phyloP scores from a whole-genome alignment of 2,797 vertebrate species.

The Trichosurus vulpecula region DNA sequence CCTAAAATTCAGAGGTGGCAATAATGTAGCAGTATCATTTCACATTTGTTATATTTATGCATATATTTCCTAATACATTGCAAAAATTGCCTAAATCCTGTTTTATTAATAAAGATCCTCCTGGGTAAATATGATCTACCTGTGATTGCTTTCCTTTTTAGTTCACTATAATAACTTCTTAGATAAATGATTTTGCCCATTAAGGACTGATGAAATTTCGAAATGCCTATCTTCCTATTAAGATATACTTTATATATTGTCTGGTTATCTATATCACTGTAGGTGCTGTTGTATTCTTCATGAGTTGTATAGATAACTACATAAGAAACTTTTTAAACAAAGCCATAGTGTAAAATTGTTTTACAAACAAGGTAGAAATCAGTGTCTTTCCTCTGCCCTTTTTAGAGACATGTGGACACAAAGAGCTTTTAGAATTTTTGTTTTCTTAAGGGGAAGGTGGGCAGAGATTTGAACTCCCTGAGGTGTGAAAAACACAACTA shows the following conservation, averaged over 20 bases:
- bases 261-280: not conserved
- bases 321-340: not conserved
- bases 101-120: conserved; percentile 26
- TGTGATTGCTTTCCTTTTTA: not conserved
- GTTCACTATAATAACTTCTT: not conserved
- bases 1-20: not conserved
- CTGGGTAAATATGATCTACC: not conserved
- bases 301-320: not conserved
- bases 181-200: not conserved
- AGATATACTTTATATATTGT: not conserved
- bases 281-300: not conserved
- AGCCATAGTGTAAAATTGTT: conserved; percentile 2
- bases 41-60: not conserved
- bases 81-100: not conserved
- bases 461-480: not conserved
- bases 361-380: not conserved
- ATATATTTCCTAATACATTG: not conserved
- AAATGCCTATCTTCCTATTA: not conserved
- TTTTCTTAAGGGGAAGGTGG: conserved; percentile 45
- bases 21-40: not conserved
- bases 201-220: not conserved
- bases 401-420: not conserved
- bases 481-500: conserved; percentile 19
- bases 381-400: not conserved
- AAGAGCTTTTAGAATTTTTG: conserved; percentile 41